A percentile compares a stretch with the other conserved stretches of the same genome.
phyloP scores from a whole-genome alignment of 2,888 invertebrate genomes.

The Noctua pronuba region DNA sequence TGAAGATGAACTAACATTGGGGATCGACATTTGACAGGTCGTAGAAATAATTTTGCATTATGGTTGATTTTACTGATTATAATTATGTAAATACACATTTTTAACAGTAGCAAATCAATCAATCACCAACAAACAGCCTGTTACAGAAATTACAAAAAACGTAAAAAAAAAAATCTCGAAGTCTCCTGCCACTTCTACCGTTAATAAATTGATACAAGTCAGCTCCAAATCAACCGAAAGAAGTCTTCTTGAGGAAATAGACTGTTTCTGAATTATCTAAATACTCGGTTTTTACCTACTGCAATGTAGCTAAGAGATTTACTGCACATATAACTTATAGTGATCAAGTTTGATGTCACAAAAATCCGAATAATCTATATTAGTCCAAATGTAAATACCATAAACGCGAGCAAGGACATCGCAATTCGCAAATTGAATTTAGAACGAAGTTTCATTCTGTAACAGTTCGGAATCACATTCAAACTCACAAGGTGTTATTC shows the following conservation, averaged over 20 bases:
- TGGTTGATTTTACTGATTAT: background rate
- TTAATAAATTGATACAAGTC: background rate
- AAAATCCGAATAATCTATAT: conserved; percentile 5
- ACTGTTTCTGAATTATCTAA: too few relatives aligned
- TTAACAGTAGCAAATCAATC: too few relatives aligned
- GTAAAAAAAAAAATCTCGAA: too few relatives aligned
- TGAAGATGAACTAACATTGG: background rate
- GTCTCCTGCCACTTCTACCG: background rate
- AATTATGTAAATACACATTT: background rate
- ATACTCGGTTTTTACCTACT: background rate
- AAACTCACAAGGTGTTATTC: conserved; percentile 76
- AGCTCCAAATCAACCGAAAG: background rate
- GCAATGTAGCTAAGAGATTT: background rate
- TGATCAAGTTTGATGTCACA: background rate
- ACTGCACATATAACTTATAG: background rate
- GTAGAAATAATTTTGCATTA: background rate
- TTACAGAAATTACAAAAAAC: background rate
- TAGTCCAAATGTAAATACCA: conserved; percentile 5
- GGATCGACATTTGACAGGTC: background rate
- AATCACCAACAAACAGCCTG: background rate
- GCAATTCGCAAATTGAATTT: conserved; percentile 69
- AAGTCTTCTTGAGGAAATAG: background rate
- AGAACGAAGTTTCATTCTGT: conserved; percentile 61
- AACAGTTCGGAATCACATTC: conserved; percentile 67
- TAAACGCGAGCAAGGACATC: conserved; percentile 31